phyloP scores from a whole-genome alignment of 2,113 vertebrate species.

The Girardinichthys multiradiatus region DNA sequence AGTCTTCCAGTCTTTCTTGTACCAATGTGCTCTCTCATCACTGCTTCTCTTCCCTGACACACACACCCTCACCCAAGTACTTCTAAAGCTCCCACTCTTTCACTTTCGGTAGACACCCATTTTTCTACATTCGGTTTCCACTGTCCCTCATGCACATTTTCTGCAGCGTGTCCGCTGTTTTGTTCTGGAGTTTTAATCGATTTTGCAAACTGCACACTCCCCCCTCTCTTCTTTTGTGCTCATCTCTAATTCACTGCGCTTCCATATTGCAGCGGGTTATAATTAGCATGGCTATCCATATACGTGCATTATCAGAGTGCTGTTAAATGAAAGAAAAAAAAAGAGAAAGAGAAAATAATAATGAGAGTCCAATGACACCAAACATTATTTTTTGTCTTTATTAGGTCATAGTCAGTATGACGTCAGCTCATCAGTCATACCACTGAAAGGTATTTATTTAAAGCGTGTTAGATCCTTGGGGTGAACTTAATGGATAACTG shows the following conservation, averaged over 20 bases:
- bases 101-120: conserved; percentile 56
- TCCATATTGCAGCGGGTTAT: conserved; percentile 46
- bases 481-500: conserved; percentile 46
- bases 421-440: conserved; percentile 59
- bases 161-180: conserved; percentile 44
- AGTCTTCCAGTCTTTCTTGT: conserved; percentile 55
- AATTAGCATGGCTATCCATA: conserved; percentile 54
- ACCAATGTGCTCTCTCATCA: conserved; percentile 73
- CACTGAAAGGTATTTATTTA: conserved; percentile 28
- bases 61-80: conserved; percentile 34
- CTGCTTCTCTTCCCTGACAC: conserved; percentile 30
- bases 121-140: conserved; percentile 35
- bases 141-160: conserved; percentile 41
- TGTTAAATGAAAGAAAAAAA: conserved; percentile 31
- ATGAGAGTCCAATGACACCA: conserved; percentile 53
- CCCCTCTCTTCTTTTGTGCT: conserved; percentile 46
- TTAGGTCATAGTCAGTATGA: conserved; percentile 36
- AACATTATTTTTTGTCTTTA: conserved; percentile 38
- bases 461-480: conserved; percentile 34
- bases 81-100: conserved; percentile 47
- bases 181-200: conserved; percentile 32
- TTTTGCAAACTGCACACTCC: conserved; percentile 47
- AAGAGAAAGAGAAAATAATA: conserved; percentile 10
- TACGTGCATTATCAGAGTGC: conserved; percentile 47
- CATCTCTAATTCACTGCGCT: conserved; percentile 53